Base-by-base conservation (phyloP, 2,797 vertebrate genomes). In the Synanceia verrucosa region DNA sequence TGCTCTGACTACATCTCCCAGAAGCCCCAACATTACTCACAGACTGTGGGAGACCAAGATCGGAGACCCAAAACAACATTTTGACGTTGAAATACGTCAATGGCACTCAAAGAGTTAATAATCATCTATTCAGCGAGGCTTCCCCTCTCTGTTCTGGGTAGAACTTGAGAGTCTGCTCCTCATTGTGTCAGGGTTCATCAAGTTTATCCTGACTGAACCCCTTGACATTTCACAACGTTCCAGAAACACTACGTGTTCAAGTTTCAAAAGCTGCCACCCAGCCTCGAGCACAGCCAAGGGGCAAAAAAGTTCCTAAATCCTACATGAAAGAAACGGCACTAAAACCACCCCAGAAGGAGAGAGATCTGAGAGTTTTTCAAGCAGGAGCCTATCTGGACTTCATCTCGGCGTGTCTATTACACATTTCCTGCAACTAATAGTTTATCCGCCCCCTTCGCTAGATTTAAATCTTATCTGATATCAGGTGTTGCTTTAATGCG, bases 401-500 rank as follows among this genome's bases (percentile, higher is more conserved):
- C 73, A 86, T 88, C 77, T 83, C 69, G 55, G 72, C 78, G 74
- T 75, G 69, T 81, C 81, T 66, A 68, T 87, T 79, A 65, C 59
- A 71, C 72, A 81, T 87, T 80, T 79, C 66, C 83, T 75, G 63
- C 29, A 64, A 73, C 61, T 78, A 86, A 82, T 70, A 85, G 71
- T 78, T 87, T 66, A 83, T 80, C 82, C 68, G 39, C 46, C 78
- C 69, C 52, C 53, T 31, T 60, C 73, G 61, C 65, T 19, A 73
- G 86, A 89, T 84, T 81, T 65, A 65, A 83, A 86, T 87, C 82
- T 79, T 62, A 88, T 90, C 87, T 81, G 65, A 68, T 72, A 73
- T 82, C 76, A 83, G 82, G 76, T 83, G 72, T 71, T 44, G 19
- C 81, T 86, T 86, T 81, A 86, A 82, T 83, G 81, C 9, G 5